These are phyloP conservation scores for Rhamphomyia laevipes DNA, from an alignment of 2,888 invertebrate species.

Conservation along the genomic window DNA sequence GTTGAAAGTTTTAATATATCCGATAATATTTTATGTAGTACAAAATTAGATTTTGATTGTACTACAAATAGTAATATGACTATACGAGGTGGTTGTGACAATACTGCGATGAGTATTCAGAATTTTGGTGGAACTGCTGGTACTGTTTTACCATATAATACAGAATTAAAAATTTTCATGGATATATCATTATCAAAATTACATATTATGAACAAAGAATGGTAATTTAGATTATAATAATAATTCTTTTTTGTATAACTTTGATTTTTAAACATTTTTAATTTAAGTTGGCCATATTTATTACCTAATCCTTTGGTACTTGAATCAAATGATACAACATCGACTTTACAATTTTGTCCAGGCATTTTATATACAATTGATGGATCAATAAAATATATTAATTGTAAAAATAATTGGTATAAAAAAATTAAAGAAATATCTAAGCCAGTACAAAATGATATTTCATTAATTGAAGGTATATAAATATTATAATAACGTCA, in stretches of 20 bases:
- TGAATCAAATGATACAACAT: conserved; percentile 27
- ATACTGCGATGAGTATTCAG: conserved; percentile 6
- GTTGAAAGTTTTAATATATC: conserved; percentile 20
- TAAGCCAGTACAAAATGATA: conserved; percentile 30
- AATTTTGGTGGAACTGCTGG: conserved; percentile 2
- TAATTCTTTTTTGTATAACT: background rate
- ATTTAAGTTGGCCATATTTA: conserved; percentile 23
- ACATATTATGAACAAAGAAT: conserved; percentile 23
- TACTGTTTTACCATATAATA: conserved; percentile 23
- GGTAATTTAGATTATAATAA: conserved; percentile 19
- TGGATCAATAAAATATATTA: conserved; percentile 32
- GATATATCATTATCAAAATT: conserved; percentile 29
- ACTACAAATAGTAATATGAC: conserved; percentile 21
- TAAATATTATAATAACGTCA: conserved; percentile 6
- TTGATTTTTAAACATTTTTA: conserved; percentile 1
- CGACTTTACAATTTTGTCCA: conserved; percentile 30
- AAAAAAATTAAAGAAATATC: conserved; percentile 27
- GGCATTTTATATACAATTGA: conserved; percentile 30
- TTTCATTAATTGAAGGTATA: conserved; percentile 29
- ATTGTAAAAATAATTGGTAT: conserved; percentile 31
- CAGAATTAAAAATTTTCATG: conserved; percentile 27
- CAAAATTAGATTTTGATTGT: conserved; percentile 30
- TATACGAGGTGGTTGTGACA: conserved; percentile 12
- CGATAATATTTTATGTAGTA: conserved; percentile 31
- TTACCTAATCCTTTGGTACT: conserved; percentile 32